A percentile compares a stretch with the other conserved stretches of the same genome.
Evolutionary conservation across 2,888 invertebrate genomes (phyloP).

Genomic region (Sepioteuthis lessoniana): DNA sequence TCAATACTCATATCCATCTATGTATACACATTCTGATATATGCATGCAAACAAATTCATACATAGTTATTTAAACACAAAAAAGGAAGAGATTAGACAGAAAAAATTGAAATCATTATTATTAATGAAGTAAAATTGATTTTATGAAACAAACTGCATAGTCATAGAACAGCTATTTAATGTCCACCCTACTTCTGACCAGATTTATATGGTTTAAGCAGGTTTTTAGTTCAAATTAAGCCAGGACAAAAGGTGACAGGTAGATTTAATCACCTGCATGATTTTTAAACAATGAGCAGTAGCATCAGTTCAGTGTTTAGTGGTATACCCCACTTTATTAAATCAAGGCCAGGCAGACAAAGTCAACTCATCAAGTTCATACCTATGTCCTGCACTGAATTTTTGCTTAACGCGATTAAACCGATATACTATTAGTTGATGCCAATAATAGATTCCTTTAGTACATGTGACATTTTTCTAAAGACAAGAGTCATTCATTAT

Average conservation of each 20-base stretch:
- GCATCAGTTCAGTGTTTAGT: not conserved
- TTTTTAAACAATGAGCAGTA: not conserved
- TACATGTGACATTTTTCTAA: conserved; percentile 1
- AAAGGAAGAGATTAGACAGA: not conserved
- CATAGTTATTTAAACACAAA: not conserved
- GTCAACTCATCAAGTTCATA: not conserved
- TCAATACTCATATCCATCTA: not conserved
- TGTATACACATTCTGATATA: not conserved
- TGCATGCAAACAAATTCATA: not conserved
- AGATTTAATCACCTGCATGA: conserved; percentile 11
- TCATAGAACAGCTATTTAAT: not conserved
- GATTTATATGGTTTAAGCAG: not conserved
- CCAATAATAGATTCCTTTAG: conserved; percentile 9
- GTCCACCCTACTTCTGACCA: not conserved
- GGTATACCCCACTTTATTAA: not conserved
- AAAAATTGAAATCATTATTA: not conserved
- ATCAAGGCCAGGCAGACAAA: not conserved
- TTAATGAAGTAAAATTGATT: not conserved
- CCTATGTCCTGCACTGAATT: not conserved
- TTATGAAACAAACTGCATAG: not conserved
- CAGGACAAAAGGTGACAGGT: not conserved
- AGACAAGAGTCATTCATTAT: not conserved
- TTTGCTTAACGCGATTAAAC: not conserved
- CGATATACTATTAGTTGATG: not conserved
- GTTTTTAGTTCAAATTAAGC: not conserved